Base-by-base conservation (phyloP, 2,888 invertebrate genomes). In the Hypselothyrea guttata region DNA sequence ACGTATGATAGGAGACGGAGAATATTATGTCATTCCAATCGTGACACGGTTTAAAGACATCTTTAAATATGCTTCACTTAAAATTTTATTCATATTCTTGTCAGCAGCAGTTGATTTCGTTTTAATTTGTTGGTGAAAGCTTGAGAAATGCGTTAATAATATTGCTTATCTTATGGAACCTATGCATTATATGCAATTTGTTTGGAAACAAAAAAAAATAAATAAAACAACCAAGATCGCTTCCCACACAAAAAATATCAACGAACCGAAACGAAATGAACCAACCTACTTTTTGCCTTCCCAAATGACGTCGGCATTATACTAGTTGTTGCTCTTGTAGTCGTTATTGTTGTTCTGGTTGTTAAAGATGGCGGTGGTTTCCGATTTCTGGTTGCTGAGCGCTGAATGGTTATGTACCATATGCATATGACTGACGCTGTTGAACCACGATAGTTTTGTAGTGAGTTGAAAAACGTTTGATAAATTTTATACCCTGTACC, bases 341-440 rank as follows among this genome's bases (percentile, higher is more conserved):
- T 41, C 71, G 55, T 66, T 65, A 75, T 76, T 75, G 22, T 22
- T 22, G 22, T 22, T 2, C 22, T 5, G 22, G 22, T 22, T 2
- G 22, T 22, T 22, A 5, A 5, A 22, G 22, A 4, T 22, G 22
- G 22, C 5, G 22, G 59, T 59, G 75, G 71, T 65, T 74, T 15
- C 61, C 57, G 75, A 74, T 65, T 74, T 15, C 30, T 57, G 37
- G 40, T 51, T 33, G 28, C 31, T 54, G 31, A 34, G 27, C 45
- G 12, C 30, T 28, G 22, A 58, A 64, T 53, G 76, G 3, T 22
- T 79, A 58, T 59, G 62, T 79, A 61, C 71, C 35, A 59, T 63
- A 53, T 47, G 37, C 2, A 12, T 57, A 46, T 56, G n/a, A n/a
- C n/a, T n/a, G n/a, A n/a, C n/a, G n/a, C n/a, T n/a, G n/a, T n/a